Evolutionary conservation across 2,888 invertebrate genomes (phyloP), one percentile per base, ranked within the genome.

Genomic region (Andrena fulva): DNA sequence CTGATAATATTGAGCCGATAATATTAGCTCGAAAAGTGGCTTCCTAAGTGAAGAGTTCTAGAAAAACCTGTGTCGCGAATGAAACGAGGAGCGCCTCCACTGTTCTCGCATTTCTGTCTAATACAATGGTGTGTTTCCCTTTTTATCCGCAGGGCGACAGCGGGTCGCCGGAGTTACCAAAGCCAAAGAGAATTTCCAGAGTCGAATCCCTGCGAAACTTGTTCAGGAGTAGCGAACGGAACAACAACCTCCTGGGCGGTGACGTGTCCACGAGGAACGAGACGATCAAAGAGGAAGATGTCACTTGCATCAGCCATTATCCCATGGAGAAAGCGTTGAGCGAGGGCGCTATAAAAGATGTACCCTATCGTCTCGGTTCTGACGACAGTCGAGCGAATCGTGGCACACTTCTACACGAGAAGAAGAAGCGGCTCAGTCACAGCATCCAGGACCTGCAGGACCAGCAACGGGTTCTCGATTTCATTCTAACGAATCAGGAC

Each of bases 201-300:
- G 95, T 95, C 20, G 95, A 95, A 89, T 95, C 95, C 0, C 89
- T 95, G 63, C 92, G 95, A 80, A 95, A 95, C 89, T 90, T 95
- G 59, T 95, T 95, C 87, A 93, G 94, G 7, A 92, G 94, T 64
- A 89, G 91, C 50, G 93, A 93, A 59, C 88, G 90, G 7, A 91
- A 83, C 50, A 89, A 81, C 67, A 88, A 85, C 59, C 90, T 87
- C 16, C 82, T 89, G 31, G 84, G 72, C 67, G 63, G 68, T 33
- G 87, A 90, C 27, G 64, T 50, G 6, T 79, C 86, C 12, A 56
- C 89, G 24, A 91, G 87, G 42, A 91, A 78, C 62, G 84, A 87
- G 24, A 90, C 90, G 10, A 92, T 91, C 66, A 85, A 91, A 20
- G 91, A 92, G 48, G 92, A 93, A 33, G 90, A 85, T 42, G 83